These are phyloP conservation scores for Lethenteron camtschaticum DNA, from an alignment of 2,113 vertebrate species.

Conservation along the genomic window DNA sequence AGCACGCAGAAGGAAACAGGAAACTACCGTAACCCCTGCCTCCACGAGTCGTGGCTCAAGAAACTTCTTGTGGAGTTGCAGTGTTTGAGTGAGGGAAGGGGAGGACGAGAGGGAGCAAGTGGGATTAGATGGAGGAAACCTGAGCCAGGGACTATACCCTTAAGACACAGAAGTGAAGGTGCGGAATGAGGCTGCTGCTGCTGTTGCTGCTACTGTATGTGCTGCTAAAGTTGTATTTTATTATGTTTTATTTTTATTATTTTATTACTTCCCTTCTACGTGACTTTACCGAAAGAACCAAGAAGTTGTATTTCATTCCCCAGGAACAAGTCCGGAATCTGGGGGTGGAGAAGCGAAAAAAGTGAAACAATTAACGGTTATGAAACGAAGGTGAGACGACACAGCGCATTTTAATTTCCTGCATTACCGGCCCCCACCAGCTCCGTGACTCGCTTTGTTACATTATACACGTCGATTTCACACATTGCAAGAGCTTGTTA, in stretches of 20 bases:
- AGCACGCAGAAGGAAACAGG: too few relatives aligned
- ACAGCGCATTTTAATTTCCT: not conserved
- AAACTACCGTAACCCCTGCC: too few relatives aligned
- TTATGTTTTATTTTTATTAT: too few relatives aligned
- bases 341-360: constrained; percentile 92
- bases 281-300: too few relatives aligned
- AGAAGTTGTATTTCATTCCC: constrained; percentile 11
- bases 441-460: not conserved
- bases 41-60: too few relatives aligned
- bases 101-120: accelerated
- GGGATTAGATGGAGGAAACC: not conserved
- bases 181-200: too few relatives aligned
- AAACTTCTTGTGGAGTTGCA: too few relatives aligned
- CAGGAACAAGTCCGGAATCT: constrained; percentile 88
- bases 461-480: too few relatives aligned
- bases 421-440: not conserved
- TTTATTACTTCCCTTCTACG: too few relatives aligned
- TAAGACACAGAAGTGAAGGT: not conserved
- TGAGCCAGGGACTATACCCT: not conserved
- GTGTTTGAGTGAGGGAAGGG: constrained; percentile 7
- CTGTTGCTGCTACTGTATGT: not conserved
- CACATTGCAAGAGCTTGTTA: too few relatives aligned
- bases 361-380: constrained; percentile 67
- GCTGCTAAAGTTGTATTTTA: not conserved
- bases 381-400: constrained; percentile 52